phyloP scores from a whole-genome alignment of 2,888 invertebrate genomes.

The Cerceris rybyensis region DNA sequence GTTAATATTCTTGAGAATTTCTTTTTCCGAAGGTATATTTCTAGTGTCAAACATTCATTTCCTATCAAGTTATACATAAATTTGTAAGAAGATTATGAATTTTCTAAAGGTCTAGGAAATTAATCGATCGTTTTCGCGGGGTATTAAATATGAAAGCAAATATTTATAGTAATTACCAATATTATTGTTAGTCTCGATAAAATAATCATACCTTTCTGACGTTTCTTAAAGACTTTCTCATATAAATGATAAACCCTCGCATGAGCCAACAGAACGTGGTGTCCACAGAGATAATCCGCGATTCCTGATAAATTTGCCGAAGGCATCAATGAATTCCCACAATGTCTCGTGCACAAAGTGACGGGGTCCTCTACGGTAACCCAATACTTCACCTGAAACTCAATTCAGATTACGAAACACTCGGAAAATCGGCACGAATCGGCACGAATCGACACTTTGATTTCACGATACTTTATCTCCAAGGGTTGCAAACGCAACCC shows the following conservation, averaged over 20 bases:
- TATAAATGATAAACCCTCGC: slow-evolving; percentile 86
- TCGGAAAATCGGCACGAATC: neutral
- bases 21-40: too few relatives aligned
- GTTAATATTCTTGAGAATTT: too few relatives aligned
- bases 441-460: neutral
- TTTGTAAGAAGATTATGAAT: too few relatives aligned
- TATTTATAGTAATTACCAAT: too few relatives aligned
- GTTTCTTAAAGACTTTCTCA: slow-evolving; percentile 83
- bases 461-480: slow-evolving; percentile 78
- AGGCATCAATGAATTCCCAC: slow-evolving; percentile 76
- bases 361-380: slow-evolving; percentile 91
- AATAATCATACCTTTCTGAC: slow-evolving; percentile 82
- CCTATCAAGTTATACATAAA: too few relatives aligned
- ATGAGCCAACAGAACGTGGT: slow-evolving; percentile 86
- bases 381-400: slow-evolving; percentile 84
- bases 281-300: slow-evolving; percentile 85
- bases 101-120: too few relatives aligned
- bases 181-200: neutral
- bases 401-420: neutral
- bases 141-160: too few relatives aligned
- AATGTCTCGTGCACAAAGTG: slow-evolving; percentile 84
- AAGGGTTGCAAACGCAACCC: slow-evolving; percentile 83
- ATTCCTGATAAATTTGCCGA: slow-evolving; percentile 80
- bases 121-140: too few relatives aligned
- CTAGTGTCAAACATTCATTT: too few relatives aligned